These are phyloP conservation scores for Halocaridina rubra DNA, from an alignment of 2,888 invertebrate genomes.

Conservation along the genomic window DNA sequence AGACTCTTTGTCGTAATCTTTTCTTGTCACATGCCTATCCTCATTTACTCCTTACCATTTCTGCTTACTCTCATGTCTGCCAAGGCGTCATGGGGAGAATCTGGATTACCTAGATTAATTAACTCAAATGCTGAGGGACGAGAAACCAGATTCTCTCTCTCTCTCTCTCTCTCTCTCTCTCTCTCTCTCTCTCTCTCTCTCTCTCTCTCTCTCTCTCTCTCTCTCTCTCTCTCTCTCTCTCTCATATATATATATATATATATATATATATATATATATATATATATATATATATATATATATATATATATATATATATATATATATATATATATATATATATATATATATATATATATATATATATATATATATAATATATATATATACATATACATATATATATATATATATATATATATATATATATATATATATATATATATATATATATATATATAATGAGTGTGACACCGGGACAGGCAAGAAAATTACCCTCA, in stretches of 20 bases:
- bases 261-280: background rate
- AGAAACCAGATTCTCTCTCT: background rate
- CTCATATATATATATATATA: background rate
- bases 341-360: background rate
- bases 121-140: background rate
- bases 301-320: no score
- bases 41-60: no score
- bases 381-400: background rate
- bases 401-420: background rate
- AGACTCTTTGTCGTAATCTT: no score
- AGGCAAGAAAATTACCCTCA: no score
- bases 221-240: background rate
- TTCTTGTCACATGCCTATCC: no score
- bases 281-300: background rate
- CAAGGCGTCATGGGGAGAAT: no score
- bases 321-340: background rate
- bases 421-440: background rate
- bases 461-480: background rate
- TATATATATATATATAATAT: background rate
- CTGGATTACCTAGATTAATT: no score
- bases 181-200: conserved; percentile 12
- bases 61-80: no score
- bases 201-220: conserved; percentile 1
- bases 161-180: background rate
- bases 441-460: background rate